Percentiles rank a stretch among this genome's conserved stretches.
Conservation (phyloP, 1,140 invertebrate genomes). For the Solen grandis region DNA sequence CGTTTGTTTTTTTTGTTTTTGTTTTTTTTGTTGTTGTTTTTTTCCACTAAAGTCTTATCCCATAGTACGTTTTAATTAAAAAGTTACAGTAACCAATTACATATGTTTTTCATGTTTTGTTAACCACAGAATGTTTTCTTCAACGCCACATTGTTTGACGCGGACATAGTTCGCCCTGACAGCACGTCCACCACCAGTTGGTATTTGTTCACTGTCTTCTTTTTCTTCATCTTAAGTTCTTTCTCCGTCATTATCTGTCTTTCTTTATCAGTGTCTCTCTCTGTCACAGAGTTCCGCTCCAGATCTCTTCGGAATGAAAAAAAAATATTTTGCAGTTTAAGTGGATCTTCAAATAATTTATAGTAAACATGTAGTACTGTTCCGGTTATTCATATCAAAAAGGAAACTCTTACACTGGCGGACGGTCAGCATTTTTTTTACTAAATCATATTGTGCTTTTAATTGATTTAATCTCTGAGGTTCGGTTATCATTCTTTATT, state of each 20-base stretch:
- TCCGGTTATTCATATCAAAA: neutral
- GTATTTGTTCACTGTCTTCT: neutral
- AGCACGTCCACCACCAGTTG: slow-evolving; percentile 37
- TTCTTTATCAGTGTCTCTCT: neutral
- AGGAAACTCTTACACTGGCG: neutral
- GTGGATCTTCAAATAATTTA: neutral
- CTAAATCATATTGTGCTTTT: neutral
- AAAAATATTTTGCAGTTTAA: neutral
- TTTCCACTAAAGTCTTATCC: no score
- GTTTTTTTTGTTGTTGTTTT: no score
- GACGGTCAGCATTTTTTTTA: neutral
- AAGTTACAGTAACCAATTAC: neutral
- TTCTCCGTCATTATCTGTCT: neutral
- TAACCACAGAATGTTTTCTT: slow-evolving; percentile 18
- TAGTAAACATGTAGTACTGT: neutral
- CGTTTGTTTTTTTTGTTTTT: no score
- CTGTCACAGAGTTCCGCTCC: neutral
- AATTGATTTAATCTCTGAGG: neutral
- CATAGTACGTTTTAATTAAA: neutral
- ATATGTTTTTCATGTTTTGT: neutral
- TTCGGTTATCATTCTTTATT: neutral
- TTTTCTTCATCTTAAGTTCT: neutral
- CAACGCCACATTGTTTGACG: slow-evolving; percentile 38
- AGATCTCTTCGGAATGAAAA: neutral
- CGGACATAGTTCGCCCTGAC: slow-evolving; percentile 37